Evolutionary conservation across 2,797 vertebrate genomes (phyloP), one percentile per base, ranked within the genome.

Genomic region (Tenualosa thibaudeaui): DNA sequence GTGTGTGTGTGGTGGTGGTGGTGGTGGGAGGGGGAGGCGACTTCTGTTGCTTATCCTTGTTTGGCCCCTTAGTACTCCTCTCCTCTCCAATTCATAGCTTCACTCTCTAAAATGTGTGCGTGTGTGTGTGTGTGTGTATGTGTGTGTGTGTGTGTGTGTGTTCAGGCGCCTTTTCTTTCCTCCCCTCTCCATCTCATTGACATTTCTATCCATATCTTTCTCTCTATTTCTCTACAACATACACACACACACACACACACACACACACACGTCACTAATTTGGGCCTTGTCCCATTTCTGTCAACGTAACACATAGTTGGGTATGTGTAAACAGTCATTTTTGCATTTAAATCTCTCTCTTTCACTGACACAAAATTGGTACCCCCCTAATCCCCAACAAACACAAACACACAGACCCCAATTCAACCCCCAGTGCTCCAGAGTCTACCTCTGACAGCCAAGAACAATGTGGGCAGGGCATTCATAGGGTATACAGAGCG

Each of bases 281-380:
- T 10, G n/a, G 62, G 40, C 26, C 65, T 84, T 85, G 81, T 9
- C 68, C 75, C 84, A 86, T 86, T 90, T 90, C 82, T 88, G 82
- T 88, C 82, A 78, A 22, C 82, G 87, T 82, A 86, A 84, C 84
- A 49, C 12, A 22, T 84, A 51, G 83, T 81, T 24, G 51, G 37
- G 51, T 26, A 5, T 60, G 49, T 26, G 56, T 24, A 60, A 60
- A 60, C 56, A 60, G 56, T 17, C 17, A 84, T 81, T 50, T 22
- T 10, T 84, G 62, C n/a, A 10, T n/a, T 62, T 26, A 24, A 24
- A 62, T 10, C 8, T 62, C 60, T 62, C 24, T 62, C 8, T 62
- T 26, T 24, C 8, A 0, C 53, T 62, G 60, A n/a, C n/a, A 60
- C 58, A n/a, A 24, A n/a, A 1, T 24, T n/a, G 22, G 53, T 51